phyloP scores from a whole-genome alignment of 2,113 vertebrate species.

The Tragelaphus buxtoni region DNA sequence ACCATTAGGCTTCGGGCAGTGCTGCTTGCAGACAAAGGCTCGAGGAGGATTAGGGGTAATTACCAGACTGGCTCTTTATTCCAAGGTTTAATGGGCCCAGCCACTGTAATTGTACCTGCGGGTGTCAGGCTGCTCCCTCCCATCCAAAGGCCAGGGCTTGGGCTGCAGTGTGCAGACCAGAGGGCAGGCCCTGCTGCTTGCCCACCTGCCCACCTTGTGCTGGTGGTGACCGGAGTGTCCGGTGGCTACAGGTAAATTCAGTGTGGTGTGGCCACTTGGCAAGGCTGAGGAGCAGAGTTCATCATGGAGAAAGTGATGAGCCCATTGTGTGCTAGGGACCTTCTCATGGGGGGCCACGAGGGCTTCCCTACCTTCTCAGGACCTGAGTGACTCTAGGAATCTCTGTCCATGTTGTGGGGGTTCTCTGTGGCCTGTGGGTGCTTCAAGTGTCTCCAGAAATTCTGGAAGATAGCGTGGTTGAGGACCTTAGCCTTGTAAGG shows the following conservation, averaged over 20 bases:
- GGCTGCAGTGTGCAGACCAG: constrained; percentile 48
- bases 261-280: neutral
- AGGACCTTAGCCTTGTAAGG: neutral
- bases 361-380: neutral
- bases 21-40: constrained; percentile 89
- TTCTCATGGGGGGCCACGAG: neutral
- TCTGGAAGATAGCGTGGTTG: neutral
- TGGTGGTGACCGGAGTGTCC: neutral
- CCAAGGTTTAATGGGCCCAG: constrained; percentile 82
- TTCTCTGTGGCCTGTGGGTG: neutral
- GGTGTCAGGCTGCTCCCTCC: constrained; percentile 62
- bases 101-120: constrained; percentile 84
- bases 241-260: neutral
- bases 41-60: constrained; percentile 89
- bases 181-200: neutral
- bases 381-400: neutral
- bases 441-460: neutral
- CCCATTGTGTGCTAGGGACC: too few relatives aligned
- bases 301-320: neutral
- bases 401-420: neutral
- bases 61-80: constrained; percentile 83
- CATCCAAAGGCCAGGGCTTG: constrained; percentile 48
- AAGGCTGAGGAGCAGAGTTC: neutral
- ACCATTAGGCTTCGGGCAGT: constrained; percentile 84
- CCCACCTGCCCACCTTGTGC: neutral